Base-by-base conservation (phyloP, 1,140 invertebrate genomes). In the Macrocentrus cingulum region DNA sequence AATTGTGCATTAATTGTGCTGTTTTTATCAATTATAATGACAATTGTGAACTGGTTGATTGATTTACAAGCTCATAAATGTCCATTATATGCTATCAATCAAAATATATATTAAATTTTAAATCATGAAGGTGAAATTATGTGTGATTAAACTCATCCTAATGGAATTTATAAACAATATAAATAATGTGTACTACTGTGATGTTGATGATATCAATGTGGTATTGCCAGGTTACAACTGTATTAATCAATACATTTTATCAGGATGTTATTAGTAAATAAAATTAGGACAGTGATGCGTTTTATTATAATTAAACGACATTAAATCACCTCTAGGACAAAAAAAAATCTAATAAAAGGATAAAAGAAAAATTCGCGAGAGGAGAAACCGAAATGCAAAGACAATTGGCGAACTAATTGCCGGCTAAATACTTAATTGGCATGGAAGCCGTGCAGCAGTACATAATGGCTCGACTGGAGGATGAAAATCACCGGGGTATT, bases 401-500 rank as follows among this genome's bases (percentile, higher is more conserved):
- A 9, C 19, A 19, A 45, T 9, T 45, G 42, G 9, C 9, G 15
- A 45, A 18, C 22, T 4, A 48, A 13, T 25, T n/a, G n/a, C n/a
- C n/a, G n/a, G n/a, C n/a, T n/a, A n/a, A 29, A 23, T 48, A 1
- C 8, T 18, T 5, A 18, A 41, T 20, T 16, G 49, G 15, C 42
- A 60, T 63, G 61, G 61, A 63, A 42, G 23, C 60, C 2, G 57
- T 60, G 41, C 54, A 55, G 9, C 59, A 57, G 25, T 57, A 53
- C 50, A 32, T 49, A 50, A 49, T 25, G 63, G 57, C 53, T 53
- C 56, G 34, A 49, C 61, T 45, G 62, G 57, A 63, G 44, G 23
- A 58, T 56, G 61, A 63, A 46, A 62, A 46, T 58, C 63, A 61
- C 54, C 56, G 45, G 53, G 42, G 37, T 20, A 55, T 42, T 13